Conservation (phyloP, 2,888 invertebrate species). For the Brachyopa scutellaris region DNA sequence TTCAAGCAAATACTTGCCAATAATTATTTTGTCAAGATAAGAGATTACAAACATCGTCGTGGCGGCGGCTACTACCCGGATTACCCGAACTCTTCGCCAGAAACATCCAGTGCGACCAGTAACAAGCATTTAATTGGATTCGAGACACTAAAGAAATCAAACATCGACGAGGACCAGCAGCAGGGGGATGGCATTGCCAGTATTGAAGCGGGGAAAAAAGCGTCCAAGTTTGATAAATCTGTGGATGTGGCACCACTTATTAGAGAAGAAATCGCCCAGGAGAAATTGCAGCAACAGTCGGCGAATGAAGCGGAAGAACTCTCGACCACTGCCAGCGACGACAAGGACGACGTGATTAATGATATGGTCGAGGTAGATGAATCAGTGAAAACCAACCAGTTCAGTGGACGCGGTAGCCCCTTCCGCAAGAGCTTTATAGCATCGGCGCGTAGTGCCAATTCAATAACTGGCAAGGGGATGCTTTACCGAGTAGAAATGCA, state of each 20-base stretch:
- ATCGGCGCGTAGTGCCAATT: too few relatives aligned
- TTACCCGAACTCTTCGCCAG: slow-evolving; percentile 76
- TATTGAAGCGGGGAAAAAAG: slow-evolving; percentile 76
- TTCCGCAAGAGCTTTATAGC: too few relatives aligned
- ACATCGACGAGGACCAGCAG: slow-evolving; percentile 75
- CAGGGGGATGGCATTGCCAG: slow-evolving; percentile 65
- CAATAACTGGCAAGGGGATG: slow-evolving; percentile 83
- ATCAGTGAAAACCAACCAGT: too few relatives aligned
- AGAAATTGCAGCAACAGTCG: slow-evolving; percentile 78
- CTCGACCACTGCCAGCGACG: too few relatives aligned
- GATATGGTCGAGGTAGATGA: too few relatives aligned
- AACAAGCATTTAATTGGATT: slow-evolving; percentile 81
- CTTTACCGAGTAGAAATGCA: slow-evolving; percentile 84
- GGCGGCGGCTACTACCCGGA: slow-evolving; percentile 78
- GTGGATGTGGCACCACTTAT: slow-evolving; percentile 81
- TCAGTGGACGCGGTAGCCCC: slow-evolving; percentile 81
- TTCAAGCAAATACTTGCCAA: slow-evolving; percentile 84
- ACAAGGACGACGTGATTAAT: slow-evolving; percentile 74
- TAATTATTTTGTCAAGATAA: slow-evolving; percentile 85
- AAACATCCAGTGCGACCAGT: slow-evolving; percentile 76
- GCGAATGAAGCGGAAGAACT: slow-evolving; percentile 66
- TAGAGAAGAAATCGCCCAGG: slow-evolving; percentile 77
- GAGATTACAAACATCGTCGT: slow-evolving; percentile 81
- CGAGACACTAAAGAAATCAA: slow-evolving; percentile 80
- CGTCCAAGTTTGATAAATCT: too few relatives aligned